Conservation (phyloP, 2,888 invertebrate species). For the Cinara cedri region DNA sequence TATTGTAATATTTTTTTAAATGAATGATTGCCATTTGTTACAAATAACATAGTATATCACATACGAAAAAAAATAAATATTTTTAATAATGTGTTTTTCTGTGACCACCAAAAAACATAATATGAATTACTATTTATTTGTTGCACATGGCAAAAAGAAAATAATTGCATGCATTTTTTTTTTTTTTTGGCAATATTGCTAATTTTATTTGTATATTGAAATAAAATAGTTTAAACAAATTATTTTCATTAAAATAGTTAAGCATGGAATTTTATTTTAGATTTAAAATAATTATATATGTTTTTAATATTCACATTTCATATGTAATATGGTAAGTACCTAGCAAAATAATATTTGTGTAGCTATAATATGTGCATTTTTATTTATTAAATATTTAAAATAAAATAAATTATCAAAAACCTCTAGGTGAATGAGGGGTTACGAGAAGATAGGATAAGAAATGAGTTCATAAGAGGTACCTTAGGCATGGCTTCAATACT, state of each 20-base stretch:
- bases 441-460: too few relatives aligned
- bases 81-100: too few relatives aligned
- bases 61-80: too few relatives aligned
- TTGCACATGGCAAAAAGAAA: not conserved
- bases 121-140: too few relatives aligned
- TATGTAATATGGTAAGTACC: conserved; percentile 25
- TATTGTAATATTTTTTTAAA: conserved; percentile 7
- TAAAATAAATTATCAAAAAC: too few relatives aligned
- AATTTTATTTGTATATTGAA: not conserved
- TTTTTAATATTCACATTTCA: not conserved
- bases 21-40: not conserved
- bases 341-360: not conserved
- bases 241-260: conserved; percentile 1
- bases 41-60: too few relatives aligned
- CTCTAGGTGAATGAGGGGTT: too few relatives aligned
- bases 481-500: too few relatives aligned
- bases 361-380: not conserved
- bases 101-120: too few relatives aligned
- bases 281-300: conserved; percentile 1
- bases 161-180: conserved; percentile 19
- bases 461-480: too few relatives aligned
- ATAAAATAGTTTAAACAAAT: conserved; percentile 7
- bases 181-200: conserved; percentile 8
- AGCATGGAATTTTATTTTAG: conserved; percentile 30
- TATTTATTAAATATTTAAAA: too few relatives aligned